Conservation (phyloP, 2,888 invertebrate species). For the Crocallis elinguaria region DNA sequence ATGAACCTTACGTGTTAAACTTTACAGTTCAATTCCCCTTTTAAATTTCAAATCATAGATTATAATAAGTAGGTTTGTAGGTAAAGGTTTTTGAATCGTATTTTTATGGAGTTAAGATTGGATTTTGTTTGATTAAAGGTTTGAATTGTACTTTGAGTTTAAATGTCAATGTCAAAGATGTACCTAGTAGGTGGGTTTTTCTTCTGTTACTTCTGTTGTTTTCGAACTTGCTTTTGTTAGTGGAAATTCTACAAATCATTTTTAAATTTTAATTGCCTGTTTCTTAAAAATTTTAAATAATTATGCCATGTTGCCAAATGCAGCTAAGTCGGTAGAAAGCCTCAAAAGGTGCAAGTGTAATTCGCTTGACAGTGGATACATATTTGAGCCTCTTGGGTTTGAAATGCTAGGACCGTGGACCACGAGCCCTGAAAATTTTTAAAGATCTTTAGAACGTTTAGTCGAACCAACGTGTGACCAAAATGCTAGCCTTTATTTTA, state of each 20-base stretch:
- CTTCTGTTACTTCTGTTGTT: background rate
- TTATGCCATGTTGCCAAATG: too few relatives aligned
- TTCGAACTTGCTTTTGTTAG: background rate
- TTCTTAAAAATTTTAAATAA: too few relatives aligned
- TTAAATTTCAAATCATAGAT: background rate
- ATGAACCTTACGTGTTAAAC: background rate
- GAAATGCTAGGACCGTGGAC: too few relatives aligned
- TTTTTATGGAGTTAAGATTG: background rate
- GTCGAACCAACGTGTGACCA: too few relatives aligned
- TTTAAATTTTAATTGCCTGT: too few relatives aligned
- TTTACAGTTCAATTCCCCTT: slow-evolving; percentile 10
- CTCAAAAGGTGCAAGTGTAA: too few relatives aligned
- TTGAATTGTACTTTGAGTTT: slow-evolving; percentile 31
- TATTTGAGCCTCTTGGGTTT: too few relatives aligned
- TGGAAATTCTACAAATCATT: background rate
- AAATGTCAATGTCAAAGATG: slow-evolving; percentile 60
- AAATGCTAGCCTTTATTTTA: too few relatives aligned
- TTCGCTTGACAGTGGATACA: too few relatives aligned
- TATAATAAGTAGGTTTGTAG: background rate
- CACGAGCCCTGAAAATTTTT: too few relatives aligned
- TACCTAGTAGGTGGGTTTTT: slow-evolving; percentile 15
- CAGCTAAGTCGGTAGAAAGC: too few relatives aligned
- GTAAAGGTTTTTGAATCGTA: slow-evolving; percentile 1
- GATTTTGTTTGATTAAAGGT: slow-evolving; percentile 8
- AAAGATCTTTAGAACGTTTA: too few relatives aligned